Evolutionary conservation across 2,888 invertebrate genomes (phyloP).

Genomic region (Dendrolimus houi): DNA sequence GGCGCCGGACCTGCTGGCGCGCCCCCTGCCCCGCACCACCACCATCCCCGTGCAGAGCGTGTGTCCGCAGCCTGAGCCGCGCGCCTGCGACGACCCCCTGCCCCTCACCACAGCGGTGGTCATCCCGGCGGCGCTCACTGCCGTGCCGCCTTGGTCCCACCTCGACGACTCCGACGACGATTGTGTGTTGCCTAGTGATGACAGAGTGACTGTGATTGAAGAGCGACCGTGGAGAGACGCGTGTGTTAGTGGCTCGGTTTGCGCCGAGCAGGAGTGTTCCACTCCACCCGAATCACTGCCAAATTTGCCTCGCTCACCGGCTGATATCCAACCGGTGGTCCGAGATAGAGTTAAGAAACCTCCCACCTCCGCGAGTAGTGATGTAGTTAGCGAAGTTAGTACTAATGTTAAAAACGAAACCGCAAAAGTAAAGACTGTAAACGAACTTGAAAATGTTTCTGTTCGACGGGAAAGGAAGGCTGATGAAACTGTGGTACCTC

Average conservation of each 20-base stretch:
- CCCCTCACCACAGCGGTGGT: conserved; percentile 20
- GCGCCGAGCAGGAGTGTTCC: conserved; percentile 29
- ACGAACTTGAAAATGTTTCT: neutral
- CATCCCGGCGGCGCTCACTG: conserved; percentile 25
- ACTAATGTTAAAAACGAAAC: conserved; percentile 29
- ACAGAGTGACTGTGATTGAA: neutral
- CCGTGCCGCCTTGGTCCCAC: conserved; percentile 17
- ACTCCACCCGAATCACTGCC: conserved; percentile 43
- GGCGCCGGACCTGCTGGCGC: conserved; percentile 33
- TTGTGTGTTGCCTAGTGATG: neutral
- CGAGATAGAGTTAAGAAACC: conserved; percentile 49
- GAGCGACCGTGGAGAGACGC: conserved; percentile 4
- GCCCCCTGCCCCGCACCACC: conserved; percentile 48
- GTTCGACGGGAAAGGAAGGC: conserved; percentile 6
- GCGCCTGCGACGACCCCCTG: conserved; percentile 11
- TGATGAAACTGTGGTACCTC: conserved; percentile 8
- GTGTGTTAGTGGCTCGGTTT: conserved; percentile 3
- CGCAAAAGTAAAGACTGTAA: conserved; percentile 2
- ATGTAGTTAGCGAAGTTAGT: conserved; percentile 36
- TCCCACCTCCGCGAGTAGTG: conserved; percentile 53
- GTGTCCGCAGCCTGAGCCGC: conserved; percentile 19
- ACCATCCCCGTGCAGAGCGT: conserved; percentile 51
- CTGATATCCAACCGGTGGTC: conserved; percentile 53
- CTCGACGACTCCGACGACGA: conserved; percentile 11
- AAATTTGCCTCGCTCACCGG: conserved; percentile 37